These are phyloP conservation scores for Pelochelys cantorii DNA, from an alignment of 2,797 vertebrate genomes.

Conservation along the genomic window DNA sequence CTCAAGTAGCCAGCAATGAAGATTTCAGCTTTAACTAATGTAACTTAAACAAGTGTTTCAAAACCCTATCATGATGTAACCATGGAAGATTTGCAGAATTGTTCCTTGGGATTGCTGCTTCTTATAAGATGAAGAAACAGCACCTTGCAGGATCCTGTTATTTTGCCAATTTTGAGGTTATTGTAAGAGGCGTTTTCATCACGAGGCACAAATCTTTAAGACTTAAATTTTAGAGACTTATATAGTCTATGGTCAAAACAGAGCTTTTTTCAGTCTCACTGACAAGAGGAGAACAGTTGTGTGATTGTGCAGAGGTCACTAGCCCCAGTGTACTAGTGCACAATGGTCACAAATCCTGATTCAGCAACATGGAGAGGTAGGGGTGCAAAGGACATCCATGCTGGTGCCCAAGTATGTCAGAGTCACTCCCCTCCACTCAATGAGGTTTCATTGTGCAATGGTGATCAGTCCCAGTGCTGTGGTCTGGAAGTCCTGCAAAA, in stretches of 20 bases:
- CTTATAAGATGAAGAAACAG: slow-evolving; percentile 56
- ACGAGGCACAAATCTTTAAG: neutral
- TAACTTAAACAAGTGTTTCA: slow-evolving; percentile 6
- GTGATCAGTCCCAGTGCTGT: neutral
- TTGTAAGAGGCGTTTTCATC: slow-evolving; percentile 16
- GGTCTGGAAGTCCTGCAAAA: neutral
- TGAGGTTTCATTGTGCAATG: neutral
- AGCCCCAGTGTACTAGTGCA: neutral
- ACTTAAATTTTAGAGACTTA: neutral
- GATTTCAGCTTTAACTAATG: neutral
- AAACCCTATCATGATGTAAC: slow-evolving; percentile 41
- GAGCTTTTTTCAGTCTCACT: neutral
- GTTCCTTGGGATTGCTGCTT: slow-evolving; percentile 2
- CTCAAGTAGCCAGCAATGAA: neutral
- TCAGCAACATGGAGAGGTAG: neutral
- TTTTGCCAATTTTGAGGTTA: neutral
- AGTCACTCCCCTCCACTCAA: neutral
- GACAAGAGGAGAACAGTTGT: neutral
- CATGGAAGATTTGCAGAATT: slow-evolving; percentile 9
- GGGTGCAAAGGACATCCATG: neutral
- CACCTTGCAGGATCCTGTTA: slow-evolving; percentile 16
- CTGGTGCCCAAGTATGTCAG: neutral
- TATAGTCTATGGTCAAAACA: neutral
- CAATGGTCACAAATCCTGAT: neutral
- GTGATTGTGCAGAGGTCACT: neutral